These are phyloP conservation scores for Pteromalus puparum DNA, from an alignment of 1,140 invertebrate genomes.

Conservation along the genomic window DNA sequence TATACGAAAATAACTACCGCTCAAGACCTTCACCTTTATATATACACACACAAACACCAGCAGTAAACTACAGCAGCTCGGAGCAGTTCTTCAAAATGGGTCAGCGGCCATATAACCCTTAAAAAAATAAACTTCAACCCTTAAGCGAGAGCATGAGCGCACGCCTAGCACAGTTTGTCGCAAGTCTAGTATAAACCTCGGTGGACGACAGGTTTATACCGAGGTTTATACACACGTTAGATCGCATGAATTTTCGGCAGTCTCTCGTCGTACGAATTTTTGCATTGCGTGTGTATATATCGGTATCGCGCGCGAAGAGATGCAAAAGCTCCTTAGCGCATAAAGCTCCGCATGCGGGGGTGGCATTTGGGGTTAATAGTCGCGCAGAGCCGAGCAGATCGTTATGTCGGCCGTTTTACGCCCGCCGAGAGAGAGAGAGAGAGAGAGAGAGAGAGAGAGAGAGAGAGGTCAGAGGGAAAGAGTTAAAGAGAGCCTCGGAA, in stretches of 20 bases:
- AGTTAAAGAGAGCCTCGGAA: background rate
- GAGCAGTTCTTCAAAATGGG: background rate
- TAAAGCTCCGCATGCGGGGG: background rate
- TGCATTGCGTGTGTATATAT: too few relatives aligned
- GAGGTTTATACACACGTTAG: too few relatives aligned
- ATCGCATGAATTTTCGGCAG: background rate
- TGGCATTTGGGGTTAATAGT: slow-evolving; percentile 12
- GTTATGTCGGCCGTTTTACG: slow-evolving; percentile 12
- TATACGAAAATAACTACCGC: background rate
- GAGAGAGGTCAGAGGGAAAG: background rate
- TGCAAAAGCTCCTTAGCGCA: background rate
- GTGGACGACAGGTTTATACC: background rate
- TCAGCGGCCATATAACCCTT: background rate
- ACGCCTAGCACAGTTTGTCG: background rate
- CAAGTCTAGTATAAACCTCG: background rate
- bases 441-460: background rate
- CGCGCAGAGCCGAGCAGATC: background rate
- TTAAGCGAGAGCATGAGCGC: background rate
- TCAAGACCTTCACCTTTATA: background rate
- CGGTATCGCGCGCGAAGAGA: background rate
- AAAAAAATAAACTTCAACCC: background rate
- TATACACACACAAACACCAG: too few relatives aligned
- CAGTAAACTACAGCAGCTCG: background rate
- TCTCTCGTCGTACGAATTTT: background rate
- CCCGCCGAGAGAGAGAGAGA: background rate